phyloP scores from a whole-genome alignment of 1,140 invertebrate species.

The Radopholus similis region DNA sequence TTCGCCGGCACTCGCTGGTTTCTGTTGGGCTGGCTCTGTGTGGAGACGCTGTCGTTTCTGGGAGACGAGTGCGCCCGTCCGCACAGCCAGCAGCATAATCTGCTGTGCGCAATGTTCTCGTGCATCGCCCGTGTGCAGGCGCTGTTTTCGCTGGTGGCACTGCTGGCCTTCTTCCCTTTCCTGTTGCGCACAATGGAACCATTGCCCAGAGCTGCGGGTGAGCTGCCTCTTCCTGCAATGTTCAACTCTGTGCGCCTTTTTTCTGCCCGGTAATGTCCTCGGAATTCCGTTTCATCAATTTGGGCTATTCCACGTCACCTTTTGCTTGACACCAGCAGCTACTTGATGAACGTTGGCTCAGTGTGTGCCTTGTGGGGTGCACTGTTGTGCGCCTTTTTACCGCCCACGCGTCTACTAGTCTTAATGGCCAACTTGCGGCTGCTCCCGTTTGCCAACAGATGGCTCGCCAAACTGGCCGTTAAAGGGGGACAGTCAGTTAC shows the following conservation, averaged over 20 bases:
- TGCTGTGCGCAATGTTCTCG: neutral
- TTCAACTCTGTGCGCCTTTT: constrained; percentile 37
- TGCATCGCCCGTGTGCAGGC: neutral
- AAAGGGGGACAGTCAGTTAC: constrained; percentile 7
- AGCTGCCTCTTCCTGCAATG: constrained; percentile 19
- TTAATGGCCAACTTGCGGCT: constrained; percentile 16
- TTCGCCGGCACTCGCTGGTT: constrained; percentile 4
- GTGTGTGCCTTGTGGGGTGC: constrained; percentile 22
- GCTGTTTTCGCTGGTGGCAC: constrained; percentile 15
- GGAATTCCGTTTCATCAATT: neutral
- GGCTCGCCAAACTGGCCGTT: neutral
- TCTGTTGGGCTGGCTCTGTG: constrained; percentile 21
- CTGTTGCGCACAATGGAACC: neutral
- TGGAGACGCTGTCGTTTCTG: constrained; percentile 27
- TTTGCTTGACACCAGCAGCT: neutral
- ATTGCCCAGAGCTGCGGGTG: neutral
- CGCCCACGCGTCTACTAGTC: constrained; percentile 26
- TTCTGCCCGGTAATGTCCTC: constrained; percentile 23
- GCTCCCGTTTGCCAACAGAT: constrained; percentile 7
- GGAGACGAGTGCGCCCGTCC: constrained; percentile 29
- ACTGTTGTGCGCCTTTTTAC: constrained; percentile 24
- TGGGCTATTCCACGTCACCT: neutral
- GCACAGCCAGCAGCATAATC: constrained; percentile 15
- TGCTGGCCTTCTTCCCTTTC: constrained; percentile 33
- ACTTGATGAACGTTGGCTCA: constrained; percentile 31